A percentile compares a stretch with the other conserved stretches of the same genome.
Conservation (phyloP, 1,140 invertebrate species). For the Wasmannia auropunctata region DNA sequence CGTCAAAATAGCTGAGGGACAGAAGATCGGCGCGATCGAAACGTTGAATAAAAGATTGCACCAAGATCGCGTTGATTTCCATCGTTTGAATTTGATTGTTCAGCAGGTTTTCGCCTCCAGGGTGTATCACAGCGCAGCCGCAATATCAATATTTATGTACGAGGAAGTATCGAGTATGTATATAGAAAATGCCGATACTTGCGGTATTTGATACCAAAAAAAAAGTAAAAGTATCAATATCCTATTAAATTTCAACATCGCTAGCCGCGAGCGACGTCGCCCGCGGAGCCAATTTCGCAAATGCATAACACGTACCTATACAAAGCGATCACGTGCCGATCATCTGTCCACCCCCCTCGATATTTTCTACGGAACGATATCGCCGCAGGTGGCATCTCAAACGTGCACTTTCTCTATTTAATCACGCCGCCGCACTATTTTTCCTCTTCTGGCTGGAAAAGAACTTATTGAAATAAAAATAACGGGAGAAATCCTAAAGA, state of each 20-base stretch:
- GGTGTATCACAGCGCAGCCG: background rate
- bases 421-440: background rate
- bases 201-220: constrained; percentile 34
- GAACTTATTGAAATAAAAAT: background rate
- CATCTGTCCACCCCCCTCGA: constrained; percentile 19
- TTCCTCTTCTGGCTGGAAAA: background rate
- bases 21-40: background rate
- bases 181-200: constrained; percentile 40
- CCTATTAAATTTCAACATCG: constrained; percentile 52
- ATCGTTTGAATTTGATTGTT: constrained; percentile 14
- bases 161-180: background rate
- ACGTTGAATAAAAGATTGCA: background rate
- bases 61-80: background rate
- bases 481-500: background rate
- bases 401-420: constrained; percentile 28
- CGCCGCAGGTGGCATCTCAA: constrained; percentile 10
- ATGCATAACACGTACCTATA: constrained; percentile 44
- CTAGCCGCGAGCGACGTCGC: constrained; percentile 18
- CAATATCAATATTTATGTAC: background rate
- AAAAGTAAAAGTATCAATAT: constrained; percentile 50
- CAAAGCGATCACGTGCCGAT: constrained; percentile 55
- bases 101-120: background rate
- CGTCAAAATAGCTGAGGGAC: background rate
- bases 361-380: constrained; percentile 35
- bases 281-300: constrained; percentile 51